Percentiles rank a stretch among this genome's conserved stretches.
phyloP scores from a whole-genome alignment of 2,797 vertebrate genomes.

The Mareca strepera region DNA sequence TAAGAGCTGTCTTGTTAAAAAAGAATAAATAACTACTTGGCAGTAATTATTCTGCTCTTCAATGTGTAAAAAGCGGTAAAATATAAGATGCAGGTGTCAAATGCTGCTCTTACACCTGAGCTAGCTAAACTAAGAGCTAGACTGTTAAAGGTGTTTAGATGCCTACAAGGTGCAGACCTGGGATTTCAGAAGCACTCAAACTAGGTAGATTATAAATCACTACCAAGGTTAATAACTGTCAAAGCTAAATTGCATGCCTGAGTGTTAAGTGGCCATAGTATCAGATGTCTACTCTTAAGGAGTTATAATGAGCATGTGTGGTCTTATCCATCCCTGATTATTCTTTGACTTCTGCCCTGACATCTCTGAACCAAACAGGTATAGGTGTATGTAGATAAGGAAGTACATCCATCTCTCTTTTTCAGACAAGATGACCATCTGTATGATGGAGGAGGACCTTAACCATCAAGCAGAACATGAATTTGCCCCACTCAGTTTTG shows the following conservation, averaged over 20 bases:
- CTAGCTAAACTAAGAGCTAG: neutral
- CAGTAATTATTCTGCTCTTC: neutral
- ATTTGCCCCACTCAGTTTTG: neutral
- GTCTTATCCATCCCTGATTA: neutral
- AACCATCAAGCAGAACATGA: neutral
- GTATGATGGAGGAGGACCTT: neutral
- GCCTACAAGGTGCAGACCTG: neutral
- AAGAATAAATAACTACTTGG: neutral
- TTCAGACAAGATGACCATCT: neutral
- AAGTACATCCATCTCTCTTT: accelerated
- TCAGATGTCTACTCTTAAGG: neutral
- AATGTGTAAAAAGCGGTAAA: neutral
- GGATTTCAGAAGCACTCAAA: neutral
- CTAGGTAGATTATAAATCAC: neutral
- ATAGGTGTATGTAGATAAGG: neutral
- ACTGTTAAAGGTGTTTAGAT: neutral
- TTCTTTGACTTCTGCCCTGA: neutral
- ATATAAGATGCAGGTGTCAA: neutral
- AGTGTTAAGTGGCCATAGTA: neutral
- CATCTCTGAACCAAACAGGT: neutral
- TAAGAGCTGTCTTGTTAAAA: neutral
- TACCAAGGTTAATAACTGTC: neutral
- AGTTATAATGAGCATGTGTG: neutral
- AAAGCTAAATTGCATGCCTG: neutral
- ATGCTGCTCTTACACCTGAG: neutral